These are phyloP conservation scores for Centropus bengalensis DNA, from an alignment of 2,113 vertebrate species.

Conservation along the genomic window DNA sequence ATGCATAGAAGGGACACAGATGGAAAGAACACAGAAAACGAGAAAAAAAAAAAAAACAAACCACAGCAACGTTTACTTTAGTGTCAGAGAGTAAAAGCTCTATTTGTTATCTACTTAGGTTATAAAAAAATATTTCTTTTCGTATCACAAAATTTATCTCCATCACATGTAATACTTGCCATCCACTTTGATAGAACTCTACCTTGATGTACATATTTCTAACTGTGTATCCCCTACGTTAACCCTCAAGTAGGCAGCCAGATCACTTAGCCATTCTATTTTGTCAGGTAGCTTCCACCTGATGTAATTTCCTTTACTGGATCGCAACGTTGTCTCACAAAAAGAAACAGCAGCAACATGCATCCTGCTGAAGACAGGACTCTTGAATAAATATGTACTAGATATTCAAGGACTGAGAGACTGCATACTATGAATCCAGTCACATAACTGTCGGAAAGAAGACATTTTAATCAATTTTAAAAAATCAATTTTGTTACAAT, in stretches of 20 bases:
- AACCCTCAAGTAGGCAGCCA: background rate
- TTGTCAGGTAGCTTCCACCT: background rate
- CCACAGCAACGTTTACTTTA: background rate
- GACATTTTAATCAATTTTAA: background rate
- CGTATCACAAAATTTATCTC: background rate
- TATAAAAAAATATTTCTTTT: background rate
- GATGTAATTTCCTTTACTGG: background rate
- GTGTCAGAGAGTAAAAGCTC: background rate
- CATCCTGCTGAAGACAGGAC: background rate
- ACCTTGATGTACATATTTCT: background rate
- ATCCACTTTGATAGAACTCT: background rate
- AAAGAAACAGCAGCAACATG: fast-evolving
- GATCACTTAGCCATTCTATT: background rate
- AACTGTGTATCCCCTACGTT: background rate
- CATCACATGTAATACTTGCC: background rate
- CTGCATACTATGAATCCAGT: background rate
- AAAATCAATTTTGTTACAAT: background rate
- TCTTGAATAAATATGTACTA: background rate
- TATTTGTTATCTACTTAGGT: background rate
- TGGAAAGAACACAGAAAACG: background rate
- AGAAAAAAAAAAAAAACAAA: background rate
- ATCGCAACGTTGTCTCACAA: background rate
- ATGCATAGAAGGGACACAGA: background rate
- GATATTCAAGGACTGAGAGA: background rate
- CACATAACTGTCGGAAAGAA: background rate